Conservation (phyloP, 2,888 invertebrate species). For the Drosophila eohydei region DNA sequence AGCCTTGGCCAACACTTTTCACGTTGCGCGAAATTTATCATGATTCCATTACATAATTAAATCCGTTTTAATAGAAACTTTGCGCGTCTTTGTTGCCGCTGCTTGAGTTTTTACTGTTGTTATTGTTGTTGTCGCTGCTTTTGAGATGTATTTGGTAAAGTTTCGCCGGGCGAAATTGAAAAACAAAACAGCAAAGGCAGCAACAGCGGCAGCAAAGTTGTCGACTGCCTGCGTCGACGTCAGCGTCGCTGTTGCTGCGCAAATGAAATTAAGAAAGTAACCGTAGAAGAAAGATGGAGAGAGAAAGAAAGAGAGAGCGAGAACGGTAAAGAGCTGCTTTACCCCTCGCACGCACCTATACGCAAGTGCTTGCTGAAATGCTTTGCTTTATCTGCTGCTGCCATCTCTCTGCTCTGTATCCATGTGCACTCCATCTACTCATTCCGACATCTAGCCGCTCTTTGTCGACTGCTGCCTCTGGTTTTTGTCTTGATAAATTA, state of each 20-base stretch:
- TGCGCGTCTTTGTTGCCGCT: constrained; percentile 67
- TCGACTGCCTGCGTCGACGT: constrained; percentile 16
- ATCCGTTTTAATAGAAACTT: constrained; percentile 82
- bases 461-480: constrained; percentile 26
- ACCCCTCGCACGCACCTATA: constrained; percentile 34
- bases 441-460: constrained; percentile 35
- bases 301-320: neutral
- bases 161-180: constrained; percentile 73
- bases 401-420: constrained; percentile 54
- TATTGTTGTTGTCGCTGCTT: constrained; percentile 46
- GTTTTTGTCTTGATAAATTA: constrained; percentile 81
- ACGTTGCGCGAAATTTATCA: constrained; percentile 82
- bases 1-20: constrained; percentile 74
- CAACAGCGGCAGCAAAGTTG: constrained; percentile 13
- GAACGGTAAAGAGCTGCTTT: constrained; percentile 22
- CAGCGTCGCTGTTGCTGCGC: constrained; percentile 50
- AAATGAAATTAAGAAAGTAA: constrained; percentile 81
- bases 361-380: constrained; percentile 45
- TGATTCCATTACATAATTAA: constrained; percentile 84
- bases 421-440: constrained; percentile 50
- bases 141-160: constrained; percentile 78
- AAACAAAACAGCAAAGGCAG: constrained; percentile 31
- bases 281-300: constrained; percentile 61
- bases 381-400: constrained; percentile 65
- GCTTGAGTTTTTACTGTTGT: constrained; percentile 39